Conservation (phyloP, 2,113 vertebrate species). For the Antigone vipio region DNA sequence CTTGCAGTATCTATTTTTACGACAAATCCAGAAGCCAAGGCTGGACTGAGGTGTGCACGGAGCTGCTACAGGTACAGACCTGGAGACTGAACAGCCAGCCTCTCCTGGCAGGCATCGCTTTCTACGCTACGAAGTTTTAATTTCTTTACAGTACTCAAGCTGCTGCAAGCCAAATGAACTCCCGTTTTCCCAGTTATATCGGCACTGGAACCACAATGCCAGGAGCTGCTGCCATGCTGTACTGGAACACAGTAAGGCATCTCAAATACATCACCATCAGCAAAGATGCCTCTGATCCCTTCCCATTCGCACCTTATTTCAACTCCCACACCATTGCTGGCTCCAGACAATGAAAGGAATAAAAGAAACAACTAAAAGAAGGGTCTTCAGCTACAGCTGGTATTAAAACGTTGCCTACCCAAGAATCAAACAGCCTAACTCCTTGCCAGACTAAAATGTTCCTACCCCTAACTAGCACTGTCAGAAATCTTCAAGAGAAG, state of each 20-base stretch:
- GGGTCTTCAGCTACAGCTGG: background rate
- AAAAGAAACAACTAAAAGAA: background rate
- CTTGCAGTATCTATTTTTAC: background rate
- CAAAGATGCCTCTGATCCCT: background rate
- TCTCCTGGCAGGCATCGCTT: background rate
- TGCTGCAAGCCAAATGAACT: background rate
- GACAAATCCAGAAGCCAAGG: background rate
- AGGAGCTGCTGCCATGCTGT: background rate
- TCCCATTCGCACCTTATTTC: background rate
- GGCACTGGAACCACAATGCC: background rate
- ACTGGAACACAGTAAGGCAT: background rate
- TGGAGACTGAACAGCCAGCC: background rate
- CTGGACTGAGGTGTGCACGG: accelerated
- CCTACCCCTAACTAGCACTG: background rate
- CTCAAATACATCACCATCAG: background rate
- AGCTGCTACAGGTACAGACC: background rate
- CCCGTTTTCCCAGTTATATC: background rate
- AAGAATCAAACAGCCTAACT: background rate
- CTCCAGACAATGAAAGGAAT: background rate
- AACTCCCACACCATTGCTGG: background rate
- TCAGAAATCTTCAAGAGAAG: background rate
- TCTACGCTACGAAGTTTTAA: background rate
- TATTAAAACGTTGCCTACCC: background rate
- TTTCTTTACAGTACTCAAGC: background rate
- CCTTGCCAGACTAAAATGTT: background rate